A percentile compares a stretch with the other conserved stretches of the same genome.
phyloP scores from a whole-genome alignment of 2,797 vertebrate genomes.

The Naso thynnoides region DNA sequence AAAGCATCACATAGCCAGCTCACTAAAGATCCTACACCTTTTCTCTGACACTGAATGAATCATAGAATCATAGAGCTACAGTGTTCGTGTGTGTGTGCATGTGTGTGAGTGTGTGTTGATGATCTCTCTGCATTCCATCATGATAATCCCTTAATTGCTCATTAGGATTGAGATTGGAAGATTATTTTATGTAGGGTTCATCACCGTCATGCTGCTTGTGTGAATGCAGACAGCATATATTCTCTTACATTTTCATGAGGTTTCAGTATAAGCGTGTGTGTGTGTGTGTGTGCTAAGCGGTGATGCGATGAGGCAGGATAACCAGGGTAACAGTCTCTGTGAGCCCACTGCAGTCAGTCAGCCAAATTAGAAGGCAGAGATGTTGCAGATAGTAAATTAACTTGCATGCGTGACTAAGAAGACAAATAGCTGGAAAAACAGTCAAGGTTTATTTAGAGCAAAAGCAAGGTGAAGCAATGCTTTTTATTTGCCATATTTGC shows the following conservation, averaged over 20 bases:
- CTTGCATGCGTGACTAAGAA: slow-evolving; percentile 56
- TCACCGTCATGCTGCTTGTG: slow-evolving; percentile 34
- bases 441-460: slow-evolving; percentile 58
- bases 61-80: slow-evolving; percentile 44
- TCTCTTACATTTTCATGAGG: slow-evolving; percentile 21
- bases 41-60: slow-evolving; percentile 60
- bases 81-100: slow-evolving; percentile 14
- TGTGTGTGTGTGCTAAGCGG: slow-evolving; percentile 20
- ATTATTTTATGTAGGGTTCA: slow-evolving; percentile 69
- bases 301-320: slow-evolving; percentile 48
- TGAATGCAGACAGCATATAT: slow-evolving; percentile 13
- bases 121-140: slow-evolving; percentile 53
- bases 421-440: slow-evolving; percentile 64
- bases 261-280: background rate
- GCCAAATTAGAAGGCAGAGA: slow-evolving; percentile 68
- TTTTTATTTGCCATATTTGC: slow-evolving; percentile 31
- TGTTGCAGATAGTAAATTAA: slow-evolving; percentile 66
- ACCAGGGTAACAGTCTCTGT: slow-evolving; percentile 46
- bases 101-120: slow-evolving; percentile 23
- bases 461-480: slow-evolving; percentile 47
- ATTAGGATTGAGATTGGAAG: slow-evolving; percentile 77
- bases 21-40: slow-evolving; percentile 57
- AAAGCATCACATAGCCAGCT: slow-evolving; percentile 42
- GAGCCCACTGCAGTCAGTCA: slow-evolving; percentile 55
- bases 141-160: slow-evolving; percentile 75